Conservation (phyloP, 2,888 invertebrate genomes). For the Tenthredo distinguenda region DNA sequence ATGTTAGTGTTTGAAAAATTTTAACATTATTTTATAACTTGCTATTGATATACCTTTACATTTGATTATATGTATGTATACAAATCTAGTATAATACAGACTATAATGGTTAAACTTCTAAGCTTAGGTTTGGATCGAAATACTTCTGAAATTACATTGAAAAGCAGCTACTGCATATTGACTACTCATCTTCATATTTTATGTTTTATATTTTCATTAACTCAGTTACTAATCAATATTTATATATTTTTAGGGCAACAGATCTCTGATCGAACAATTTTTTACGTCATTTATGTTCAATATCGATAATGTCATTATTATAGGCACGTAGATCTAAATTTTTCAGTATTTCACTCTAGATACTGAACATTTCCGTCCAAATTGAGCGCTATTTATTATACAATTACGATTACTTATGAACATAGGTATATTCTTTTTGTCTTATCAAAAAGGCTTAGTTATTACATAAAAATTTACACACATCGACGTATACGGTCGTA, state of each 20-base stretch:
- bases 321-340: neutral
- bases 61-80: slow-evolving; percentile 16
- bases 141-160: neutral
- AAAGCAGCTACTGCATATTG: neutral
- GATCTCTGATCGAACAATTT: slow-evolving; percentile 5
- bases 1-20: slow-evolving; percentile 44
- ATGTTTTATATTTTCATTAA: slow-evolving; percentile 28
- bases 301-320: slow-evolving; percentile 3
- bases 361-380: slow-evolving; percentile 48
- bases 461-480: neutral
- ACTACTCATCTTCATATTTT: slow-evolving; percentile 17
- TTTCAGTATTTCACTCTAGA: slow-evolving; percentile 4
- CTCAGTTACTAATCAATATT: slow-evolving; percentile 30
- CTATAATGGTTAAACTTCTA: neutral
- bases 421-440: neutral
- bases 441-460: neutral
- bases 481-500: slow-evolving; percentile 16
- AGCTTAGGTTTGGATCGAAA: neutral
- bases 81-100: slow-evolving; percentile 1
- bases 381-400: slow-evolving; percentile 9
- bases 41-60: slow-evolving; percentile 39
- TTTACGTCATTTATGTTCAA: neutral
- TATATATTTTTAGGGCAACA: slow-evolving; percentile 20
- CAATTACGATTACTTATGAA: neutral
- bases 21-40: slow-evolving; percentile 36